Conservation (phyloP, 2,113 vertebrate genomes). For the Clarias macrocephalus region DNA sequence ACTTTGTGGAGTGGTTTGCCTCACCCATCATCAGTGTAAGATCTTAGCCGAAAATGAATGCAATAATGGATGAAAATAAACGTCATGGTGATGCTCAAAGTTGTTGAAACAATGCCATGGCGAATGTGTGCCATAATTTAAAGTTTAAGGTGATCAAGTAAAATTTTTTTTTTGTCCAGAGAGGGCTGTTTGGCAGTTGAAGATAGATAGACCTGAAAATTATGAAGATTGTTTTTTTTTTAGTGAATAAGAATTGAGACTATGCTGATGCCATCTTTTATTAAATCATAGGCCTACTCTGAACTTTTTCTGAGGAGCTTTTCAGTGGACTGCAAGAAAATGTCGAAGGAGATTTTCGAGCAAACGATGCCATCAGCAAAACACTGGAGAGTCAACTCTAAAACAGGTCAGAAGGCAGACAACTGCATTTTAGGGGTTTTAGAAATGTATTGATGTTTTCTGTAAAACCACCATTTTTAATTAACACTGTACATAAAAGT, state of each 20-base stretch:
- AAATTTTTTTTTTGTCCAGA: too few relatives aligned
- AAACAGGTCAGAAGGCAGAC: constrained; percentile 59
- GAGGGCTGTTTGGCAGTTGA: neutral
- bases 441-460: neutral
- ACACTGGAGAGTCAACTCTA: constrained; percentile 74
- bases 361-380: constrained; percentile 79
- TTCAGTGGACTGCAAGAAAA: constrained; percentile 73
- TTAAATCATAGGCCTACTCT: constrained; percentile 64
- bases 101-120: too few relatives aligned
- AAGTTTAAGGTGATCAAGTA: too few relatives aligned
- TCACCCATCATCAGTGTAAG: too few relatives aligned
- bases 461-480: neutral
- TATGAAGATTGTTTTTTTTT: neutral
- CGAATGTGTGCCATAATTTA: too few relatives aligned
- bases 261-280: neutral
- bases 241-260: neutral
- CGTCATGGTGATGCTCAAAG: too few relatives aligned
- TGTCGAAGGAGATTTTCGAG: constrained; percentile 76
- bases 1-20: too few relatives aligned
- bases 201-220: neutral
- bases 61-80: too few relatives aligned
- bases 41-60: too few relatives aligned
- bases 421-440: neutral
- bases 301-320: constrained; percentile 66
- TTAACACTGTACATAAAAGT: too few relatives aligned